These are phyloP conservation scores for Sacculina carcini DNA, from an alignment of 2,888 invertebrate genomes.

Conservation along the genomic window DNA sequence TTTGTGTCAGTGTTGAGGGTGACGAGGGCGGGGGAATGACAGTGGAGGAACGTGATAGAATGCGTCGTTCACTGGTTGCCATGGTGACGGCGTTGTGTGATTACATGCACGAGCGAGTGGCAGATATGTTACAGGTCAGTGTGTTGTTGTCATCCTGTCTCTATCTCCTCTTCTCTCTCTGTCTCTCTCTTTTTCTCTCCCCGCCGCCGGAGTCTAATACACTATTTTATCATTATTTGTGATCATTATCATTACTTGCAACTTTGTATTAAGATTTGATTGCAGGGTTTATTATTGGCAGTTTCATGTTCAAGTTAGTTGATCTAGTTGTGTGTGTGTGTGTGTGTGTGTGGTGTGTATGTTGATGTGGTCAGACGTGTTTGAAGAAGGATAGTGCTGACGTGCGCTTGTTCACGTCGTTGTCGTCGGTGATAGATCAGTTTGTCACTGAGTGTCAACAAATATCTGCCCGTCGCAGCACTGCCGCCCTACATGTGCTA, in stretches of 20 bases:
- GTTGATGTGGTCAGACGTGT: not conserved
- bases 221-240: too few species aligned
- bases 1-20: not conserved
- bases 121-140: conserved; percentile 48
- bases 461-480: conserved; percentile 44
- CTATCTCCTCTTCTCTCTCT: too few species aligned
- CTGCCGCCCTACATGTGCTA: conserved; percentile 50
- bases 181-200: too few species aligned
- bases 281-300: too few species aligned
- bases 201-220: too few species aligned
- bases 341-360: too few species aligned
- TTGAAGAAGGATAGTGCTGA: conserved; percentile 32
- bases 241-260: too few species aligned
- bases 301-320: too few species aligned
- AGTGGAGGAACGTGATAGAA: conserved; percentile 36
- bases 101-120: conserved; percentile 73
- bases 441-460: conserved; percentile 50
- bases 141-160: not conserved
- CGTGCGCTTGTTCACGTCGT: conserved; percentile 43
- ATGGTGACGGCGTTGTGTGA: conserved; percentile 59
- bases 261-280: too few species aligned
- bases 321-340: too few species aligned
- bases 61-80: conserved; percentile 43
- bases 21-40: conserved; percentile 31
- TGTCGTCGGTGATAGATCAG: conserved; percentile 46